These are phyloP conservation scores for Pteruthius melanotis DNA, from an alignment of 2,113 vertebrate genomes.

Conservation along the genomic window DNA sequence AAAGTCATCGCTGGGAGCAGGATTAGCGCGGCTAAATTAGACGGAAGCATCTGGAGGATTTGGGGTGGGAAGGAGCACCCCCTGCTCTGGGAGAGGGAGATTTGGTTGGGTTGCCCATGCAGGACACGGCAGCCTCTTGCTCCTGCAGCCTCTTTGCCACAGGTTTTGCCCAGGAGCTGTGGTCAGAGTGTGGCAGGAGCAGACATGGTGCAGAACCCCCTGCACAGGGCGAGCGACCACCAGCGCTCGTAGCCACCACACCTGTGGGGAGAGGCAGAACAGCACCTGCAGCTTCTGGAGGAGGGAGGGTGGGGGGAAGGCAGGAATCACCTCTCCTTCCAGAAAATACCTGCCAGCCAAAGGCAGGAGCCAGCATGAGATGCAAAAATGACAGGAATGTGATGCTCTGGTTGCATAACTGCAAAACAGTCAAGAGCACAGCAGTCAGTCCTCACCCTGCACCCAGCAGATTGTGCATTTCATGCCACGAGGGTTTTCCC, in stretches of 20 bases:
- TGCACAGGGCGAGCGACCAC: accelerated
- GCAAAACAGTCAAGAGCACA: not conserved
- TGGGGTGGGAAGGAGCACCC: not conserved
- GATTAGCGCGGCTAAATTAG: accelerated
- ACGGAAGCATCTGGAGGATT: not conserved
- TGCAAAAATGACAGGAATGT: slow-evolving; percentile 12
- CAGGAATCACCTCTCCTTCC: not conserved
- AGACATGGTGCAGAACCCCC: not conserved
- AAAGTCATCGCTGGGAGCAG: not conserved
- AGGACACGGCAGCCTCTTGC: accelerated
- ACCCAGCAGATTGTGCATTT: not conserved
- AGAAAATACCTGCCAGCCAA: not conserved
- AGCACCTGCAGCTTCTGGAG: not conserved
- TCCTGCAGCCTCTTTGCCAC: accelerated
- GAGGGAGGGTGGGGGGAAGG: not conserved
- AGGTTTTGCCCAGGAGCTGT: not conserved
- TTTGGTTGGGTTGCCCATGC: not conserved
- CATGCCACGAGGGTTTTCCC: not conserved
- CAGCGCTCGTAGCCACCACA: accelerated
- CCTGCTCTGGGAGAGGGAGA: not conserved
- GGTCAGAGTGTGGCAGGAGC: not conserved
- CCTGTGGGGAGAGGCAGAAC: not conserved
- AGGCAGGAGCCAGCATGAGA: not conserved
- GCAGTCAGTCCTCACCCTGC: not conserved
- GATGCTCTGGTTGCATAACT: not conserved